Percentiles rank a stretch among this genome's conserved stretches.
Conservation (phyloP, 2,113 vertebrate genomes). For the Brienomyrus longianalis region DNA sequence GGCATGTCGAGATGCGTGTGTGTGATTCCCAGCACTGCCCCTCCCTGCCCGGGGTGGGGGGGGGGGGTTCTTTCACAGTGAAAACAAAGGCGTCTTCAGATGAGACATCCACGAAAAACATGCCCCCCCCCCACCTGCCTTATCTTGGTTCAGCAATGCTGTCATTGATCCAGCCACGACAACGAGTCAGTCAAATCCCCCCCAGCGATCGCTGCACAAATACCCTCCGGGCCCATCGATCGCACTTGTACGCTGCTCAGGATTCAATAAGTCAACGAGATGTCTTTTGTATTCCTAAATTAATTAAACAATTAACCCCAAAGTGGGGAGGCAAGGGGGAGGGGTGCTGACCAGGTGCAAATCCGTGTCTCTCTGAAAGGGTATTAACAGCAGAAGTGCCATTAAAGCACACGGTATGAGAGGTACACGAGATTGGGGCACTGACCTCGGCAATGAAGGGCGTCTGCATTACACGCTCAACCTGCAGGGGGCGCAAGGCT, state of each 20-base stretch:
- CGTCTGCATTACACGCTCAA: not conserved
- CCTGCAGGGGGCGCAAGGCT: not conserved
- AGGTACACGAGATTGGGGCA: not conserved
- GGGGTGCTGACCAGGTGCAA: constrained; percentile 1
- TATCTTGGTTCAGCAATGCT: constrained; percentile 52
- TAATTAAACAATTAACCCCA: constrained; percentile 23
- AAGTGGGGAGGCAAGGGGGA: not conserved
- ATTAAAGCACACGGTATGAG: not conserved
- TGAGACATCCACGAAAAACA: not conserved
- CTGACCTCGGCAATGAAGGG: not conserved
- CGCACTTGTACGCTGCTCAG: constrained; percentile 38
- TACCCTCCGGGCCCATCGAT: constrained; percentile 41
- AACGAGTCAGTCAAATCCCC: constrained; percentile 48
- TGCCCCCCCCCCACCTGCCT: constrained; percentile 24
- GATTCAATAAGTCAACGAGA: constrained; percentile 49
- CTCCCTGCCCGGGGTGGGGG: not conserved
- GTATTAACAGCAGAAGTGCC: not conserved
- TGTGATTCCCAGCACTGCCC: not conserved
- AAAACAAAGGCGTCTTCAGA: not conserved
- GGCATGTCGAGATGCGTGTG: not conserved
- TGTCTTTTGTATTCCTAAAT: constrained; percentile 42
- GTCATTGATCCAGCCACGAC: constrained; percentile 45
- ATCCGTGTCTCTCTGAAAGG: not conserved
- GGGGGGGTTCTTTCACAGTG: not conserved
- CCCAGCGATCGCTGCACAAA: constrained; percentile 16